These are phyloP conservation scores for Ptychobarbus kaznakovi DNA, from an alignment of 2,797 vertebrate genomes.

Conservation along the genomic window DNA sequence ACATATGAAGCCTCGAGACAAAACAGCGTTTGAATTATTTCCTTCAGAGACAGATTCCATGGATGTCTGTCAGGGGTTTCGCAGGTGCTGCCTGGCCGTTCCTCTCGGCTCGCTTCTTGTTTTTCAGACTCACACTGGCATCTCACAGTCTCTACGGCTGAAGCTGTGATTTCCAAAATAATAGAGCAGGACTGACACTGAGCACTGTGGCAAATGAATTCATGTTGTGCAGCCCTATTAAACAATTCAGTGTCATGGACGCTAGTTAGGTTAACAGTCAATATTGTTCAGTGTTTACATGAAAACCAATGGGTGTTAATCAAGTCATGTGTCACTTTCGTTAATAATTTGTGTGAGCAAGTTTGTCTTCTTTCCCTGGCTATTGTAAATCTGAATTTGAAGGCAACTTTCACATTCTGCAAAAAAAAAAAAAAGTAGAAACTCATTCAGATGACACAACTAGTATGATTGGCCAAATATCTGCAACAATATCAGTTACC, in stretches of 20 bases:
- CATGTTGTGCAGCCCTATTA: not conserved
- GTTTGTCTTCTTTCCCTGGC: not conserved
- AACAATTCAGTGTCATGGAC: slow-evolving; percentile 30
- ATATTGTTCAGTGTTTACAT: slow-evolving; percentile 36
- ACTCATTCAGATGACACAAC: not conserved
- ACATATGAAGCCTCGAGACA: not conserved
- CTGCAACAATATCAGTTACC: not conserved
- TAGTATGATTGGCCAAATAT: not conserved
- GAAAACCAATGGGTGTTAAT: slow-evolving; percentile 22
- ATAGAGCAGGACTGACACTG: not conserved
- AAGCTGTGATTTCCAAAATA: slow-evolving; percentile 22
- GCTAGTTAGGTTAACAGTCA: slow-evolving; percentile 21
- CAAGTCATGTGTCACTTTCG: slow-evolving; percentile 11
- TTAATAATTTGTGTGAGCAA: not conserved
- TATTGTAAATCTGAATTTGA: not conserved
- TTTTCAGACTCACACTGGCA: not conserved
- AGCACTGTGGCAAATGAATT: not conserved
- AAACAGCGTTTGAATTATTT: slow-evolving; percentile 20
- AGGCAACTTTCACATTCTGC: not conserved
- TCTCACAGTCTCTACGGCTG: not conserved
- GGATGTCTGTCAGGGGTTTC: not conserved
- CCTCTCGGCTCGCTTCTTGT: not conserved
- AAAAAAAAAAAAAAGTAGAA: not conserved
- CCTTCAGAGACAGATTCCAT: not conserved
- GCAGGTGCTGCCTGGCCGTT: not conserved